These are phyloP conservation scores for Phyllostomus hastatus DNA, from an alignment of 2,113 vertebrate species.

Conservation along the genomic window DNA sequence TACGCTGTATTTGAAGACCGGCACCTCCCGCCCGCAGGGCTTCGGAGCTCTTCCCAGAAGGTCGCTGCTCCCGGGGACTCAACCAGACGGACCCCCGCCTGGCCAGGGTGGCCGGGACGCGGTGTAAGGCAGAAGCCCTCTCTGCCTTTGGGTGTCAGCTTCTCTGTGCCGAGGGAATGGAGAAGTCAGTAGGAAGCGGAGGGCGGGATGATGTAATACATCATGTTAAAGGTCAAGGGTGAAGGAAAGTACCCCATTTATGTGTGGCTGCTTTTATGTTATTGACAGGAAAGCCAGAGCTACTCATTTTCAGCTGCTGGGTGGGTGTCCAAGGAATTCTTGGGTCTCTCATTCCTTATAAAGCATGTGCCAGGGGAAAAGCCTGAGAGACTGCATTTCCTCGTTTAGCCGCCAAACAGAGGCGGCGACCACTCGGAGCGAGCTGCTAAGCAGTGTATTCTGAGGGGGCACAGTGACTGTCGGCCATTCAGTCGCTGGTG, in stretches of 20 bases:
- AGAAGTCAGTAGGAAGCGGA: background rate
- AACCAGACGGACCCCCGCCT: too few species aligned
- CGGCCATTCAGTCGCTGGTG: background rate
- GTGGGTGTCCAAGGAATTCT: background rate
- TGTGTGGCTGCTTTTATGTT: background rate
- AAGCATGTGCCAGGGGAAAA: background rate
- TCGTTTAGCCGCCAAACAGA: background rate
- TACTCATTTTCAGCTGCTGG: background rate
- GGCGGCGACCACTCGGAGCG: background rate
- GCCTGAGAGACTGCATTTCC: background rate
- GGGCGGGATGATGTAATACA: background rate
- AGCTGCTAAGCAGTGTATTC: background rate
- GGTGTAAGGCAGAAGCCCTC: too few species aligned
- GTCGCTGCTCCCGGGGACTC: too few species aligned
- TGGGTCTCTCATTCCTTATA: slow-evolving; percentile 8
- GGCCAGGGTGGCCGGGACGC: too few species aligned
- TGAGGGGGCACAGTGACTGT: background rate
- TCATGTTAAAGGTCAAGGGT: background rate
- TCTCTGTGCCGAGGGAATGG: background rate
- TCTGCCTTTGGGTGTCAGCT: background rate
- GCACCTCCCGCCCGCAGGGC: too few species aligned
- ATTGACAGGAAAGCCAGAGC: slow-evolving; percentile 15
- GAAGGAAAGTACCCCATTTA: background rate
- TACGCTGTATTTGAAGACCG: too few species aligned
- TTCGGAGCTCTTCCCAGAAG: too few species aligned